Conservation (phyloP, 2,113 vertebrate species). For the Desmodus rotundus region DNA sequence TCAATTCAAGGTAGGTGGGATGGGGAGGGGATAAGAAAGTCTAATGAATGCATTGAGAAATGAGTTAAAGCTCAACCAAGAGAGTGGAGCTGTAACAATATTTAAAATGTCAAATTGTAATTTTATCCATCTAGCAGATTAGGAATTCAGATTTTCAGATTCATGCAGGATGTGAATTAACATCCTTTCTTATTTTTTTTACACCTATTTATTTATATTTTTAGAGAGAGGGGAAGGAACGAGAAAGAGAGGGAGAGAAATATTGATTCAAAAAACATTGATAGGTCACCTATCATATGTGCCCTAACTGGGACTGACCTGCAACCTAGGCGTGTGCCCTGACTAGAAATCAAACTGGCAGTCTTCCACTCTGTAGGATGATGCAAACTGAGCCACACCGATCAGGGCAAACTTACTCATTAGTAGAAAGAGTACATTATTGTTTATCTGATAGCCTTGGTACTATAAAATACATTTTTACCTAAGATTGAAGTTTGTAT, state of each 20-base stretch:
- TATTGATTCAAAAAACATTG: no score
- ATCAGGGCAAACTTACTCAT: not conserved
- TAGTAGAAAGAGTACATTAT: not conserved
- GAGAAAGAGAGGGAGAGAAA: no score
- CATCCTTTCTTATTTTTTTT: no score
- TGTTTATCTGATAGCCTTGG: not conserved
- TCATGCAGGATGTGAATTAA: not conserved
- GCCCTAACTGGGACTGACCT: no score
- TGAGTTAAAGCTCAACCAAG: not conserved
- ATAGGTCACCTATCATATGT: no score
- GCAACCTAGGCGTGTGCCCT: no score
- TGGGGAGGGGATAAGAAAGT: not conserved
- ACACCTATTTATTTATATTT: no score
- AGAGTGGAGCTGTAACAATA: not conserved
- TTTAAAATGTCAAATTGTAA: not conserved
- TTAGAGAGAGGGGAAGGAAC: no score
- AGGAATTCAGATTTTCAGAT: not conserved
- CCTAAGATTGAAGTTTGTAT: not conserved
- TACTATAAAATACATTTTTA: not conserved
- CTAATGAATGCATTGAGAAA: not conserved
- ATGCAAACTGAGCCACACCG: no score
- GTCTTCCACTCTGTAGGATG: no score
- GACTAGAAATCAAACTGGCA: no score
- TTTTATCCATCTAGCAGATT: not conserved
- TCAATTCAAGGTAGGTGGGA: not conserved